Conservation (phyloP, 2,888 invertebrate genomes). For the Odontothrips loti region DNA sequence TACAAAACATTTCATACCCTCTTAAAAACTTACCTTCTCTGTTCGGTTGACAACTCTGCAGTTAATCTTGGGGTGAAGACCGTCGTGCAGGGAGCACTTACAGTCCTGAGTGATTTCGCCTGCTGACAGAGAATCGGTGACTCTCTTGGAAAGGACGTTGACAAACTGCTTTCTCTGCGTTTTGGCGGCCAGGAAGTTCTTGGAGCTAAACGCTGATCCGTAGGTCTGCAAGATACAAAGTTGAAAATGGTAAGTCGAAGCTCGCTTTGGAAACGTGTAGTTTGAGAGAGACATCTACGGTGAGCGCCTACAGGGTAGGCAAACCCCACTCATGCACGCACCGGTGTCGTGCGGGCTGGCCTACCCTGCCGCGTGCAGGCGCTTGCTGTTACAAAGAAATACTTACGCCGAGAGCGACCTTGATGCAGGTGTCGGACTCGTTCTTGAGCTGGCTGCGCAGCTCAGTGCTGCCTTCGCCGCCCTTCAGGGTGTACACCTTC, state of each 20-base stretch:
- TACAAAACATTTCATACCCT: background rate
- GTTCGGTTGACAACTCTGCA: slow-evolving; percentile 46
- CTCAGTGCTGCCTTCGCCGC: slow-evolving; percentile 54
- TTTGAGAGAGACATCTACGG: too few relatives aligned
- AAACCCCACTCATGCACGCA: background rate
- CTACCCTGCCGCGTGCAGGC: background rate
- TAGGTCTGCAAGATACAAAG: slow-evolving; percentile 51
- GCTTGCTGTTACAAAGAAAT: slow-evolving; percentile 30
- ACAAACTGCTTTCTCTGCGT: slow-evolving; percentile 59
- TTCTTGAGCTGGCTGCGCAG: slow-evolving; percentile 55
- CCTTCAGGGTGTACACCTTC: slow-evolving; percentile 61
- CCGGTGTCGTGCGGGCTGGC: slow-evolving; percentile 3
- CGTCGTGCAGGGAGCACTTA: slow-evolving; percentile 42
- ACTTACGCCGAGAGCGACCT: slow-evolving; percentile 61
- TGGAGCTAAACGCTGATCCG: slow-evolving; percentile 62
- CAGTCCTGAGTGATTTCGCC: slow-evolving; percentile 46
- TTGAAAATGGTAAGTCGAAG: background rate
- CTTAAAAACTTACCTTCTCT: slow-evolving; percentile 40
- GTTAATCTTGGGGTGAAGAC: slow-evolving; percentile 41
- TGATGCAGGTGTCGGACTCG: slow-evolving; percentile 60
- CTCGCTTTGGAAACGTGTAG: background rate
- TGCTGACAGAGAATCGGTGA: slow-evolving; percentile 44
- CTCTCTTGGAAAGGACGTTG: slow-evolving; percentile 48
- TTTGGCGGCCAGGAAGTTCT: slow-evolving; percentile 55
- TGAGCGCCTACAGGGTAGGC: too few relatives aligned